These are phyloP conservation scores for Ditylenchus dipsaci DNA, from an alignment of 1,140 invertebrate genomes.

Conservation along the genomic window DNA sequence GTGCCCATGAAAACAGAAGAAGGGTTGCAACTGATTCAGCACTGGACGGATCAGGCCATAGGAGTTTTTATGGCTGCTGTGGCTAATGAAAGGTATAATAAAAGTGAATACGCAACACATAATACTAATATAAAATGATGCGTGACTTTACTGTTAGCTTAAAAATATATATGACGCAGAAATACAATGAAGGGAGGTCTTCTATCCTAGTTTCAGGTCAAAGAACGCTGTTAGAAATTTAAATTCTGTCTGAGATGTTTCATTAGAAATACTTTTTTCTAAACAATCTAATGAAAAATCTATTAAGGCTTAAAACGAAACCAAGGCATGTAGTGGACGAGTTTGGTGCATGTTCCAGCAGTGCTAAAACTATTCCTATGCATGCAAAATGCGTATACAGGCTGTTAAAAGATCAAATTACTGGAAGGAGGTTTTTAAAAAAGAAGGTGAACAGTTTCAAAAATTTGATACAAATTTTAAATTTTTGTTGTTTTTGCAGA, in stretches of 20 bases:
- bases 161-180: background rate
- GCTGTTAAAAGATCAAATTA: conserved; percentile 15
- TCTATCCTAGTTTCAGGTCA: no score
- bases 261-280: background rate
- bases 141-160: no score
- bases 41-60: background rate
- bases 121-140: no score
- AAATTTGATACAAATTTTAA: no score
- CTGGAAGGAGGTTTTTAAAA: background rate
- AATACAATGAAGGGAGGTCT: no score
- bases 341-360: conserved; percentile 18
- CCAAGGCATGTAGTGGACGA: conserved; percentile 22
- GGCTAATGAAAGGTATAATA: background rate
- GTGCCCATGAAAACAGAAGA: conserved; percentile 7
- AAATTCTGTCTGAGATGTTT: background rate
- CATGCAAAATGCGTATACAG: conserved; percentile 33
- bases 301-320: conserved; percentile 18
- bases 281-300: background rate
- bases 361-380: conserved; percentile 20
- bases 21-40: background rate
- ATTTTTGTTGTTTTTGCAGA: no score
- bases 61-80: conserved; percentile 1
- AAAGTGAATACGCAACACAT: background rate
- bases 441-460: no score
- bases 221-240: background rate